Conservation (phyloP, 2,113 vertebrate species). For the Apodemus speciosus region DNA sequence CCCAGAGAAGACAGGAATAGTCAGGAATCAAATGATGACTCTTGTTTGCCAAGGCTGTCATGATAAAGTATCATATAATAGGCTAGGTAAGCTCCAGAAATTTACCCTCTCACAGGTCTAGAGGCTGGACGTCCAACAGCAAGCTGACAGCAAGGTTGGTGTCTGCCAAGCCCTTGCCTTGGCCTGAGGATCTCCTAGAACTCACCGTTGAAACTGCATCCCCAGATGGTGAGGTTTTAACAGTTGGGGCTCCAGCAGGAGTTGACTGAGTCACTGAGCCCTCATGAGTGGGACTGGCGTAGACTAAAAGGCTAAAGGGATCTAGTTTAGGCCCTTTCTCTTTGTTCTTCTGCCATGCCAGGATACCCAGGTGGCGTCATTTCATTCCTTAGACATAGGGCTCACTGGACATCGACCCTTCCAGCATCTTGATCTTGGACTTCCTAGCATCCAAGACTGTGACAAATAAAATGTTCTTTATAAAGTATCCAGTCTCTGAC, state of each 20-base stretch:
- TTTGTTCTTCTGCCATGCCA: not conserved
- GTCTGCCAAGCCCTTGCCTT: not conserved
- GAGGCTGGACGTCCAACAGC: not conserved
- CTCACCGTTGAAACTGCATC: not conserved
- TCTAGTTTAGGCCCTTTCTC: not conserved
- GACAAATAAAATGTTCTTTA: not conserved
- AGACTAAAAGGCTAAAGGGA: not conserved
- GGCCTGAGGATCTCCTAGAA: not conserved
- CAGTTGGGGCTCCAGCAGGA: not conserved
- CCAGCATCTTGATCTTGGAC: not conserved
- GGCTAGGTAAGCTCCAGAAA: not conserved
- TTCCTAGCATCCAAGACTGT: not conserved
- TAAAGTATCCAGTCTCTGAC: not conserved
- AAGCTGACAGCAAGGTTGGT: not conserved
- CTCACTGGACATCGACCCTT: not conserved
- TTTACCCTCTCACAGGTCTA: not conserved
- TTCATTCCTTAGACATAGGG: not conserved
- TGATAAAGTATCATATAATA: not conserved
- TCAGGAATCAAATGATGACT: not conserved
- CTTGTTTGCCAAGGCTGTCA: not conserved
- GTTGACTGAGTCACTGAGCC: not conserved
- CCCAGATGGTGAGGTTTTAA: not conserved
- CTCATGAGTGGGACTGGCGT: not conserved
- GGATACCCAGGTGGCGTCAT: not conserved
- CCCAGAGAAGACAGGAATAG: not conserved